phyloP scores from a whole-genome alignment of 1,140 invertebrate species.

The Panulirus ornatus region DNA sequence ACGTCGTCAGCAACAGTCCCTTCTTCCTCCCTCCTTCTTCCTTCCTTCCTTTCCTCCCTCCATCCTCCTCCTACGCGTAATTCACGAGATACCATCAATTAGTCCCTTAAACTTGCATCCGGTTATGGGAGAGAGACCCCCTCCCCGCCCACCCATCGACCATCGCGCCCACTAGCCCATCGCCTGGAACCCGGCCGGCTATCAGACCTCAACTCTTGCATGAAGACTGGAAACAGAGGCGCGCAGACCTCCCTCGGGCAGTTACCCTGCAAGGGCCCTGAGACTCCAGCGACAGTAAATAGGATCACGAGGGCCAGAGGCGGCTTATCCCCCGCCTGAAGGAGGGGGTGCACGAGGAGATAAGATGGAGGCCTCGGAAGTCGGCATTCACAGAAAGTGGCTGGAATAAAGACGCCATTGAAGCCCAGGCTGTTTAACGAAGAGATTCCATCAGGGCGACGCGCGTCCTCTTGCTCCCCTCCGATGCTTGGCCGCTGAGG shows the following conservation, averaged over 20 bases:
- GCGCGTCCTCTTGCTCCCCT: no score
- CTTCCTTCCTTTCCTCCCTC: neutral
- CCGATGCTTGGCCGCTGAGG: no score
- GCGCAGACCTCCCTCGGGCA: no score
- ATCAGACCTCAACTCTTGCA: neutral
- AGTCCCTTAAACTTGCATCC: neutral
- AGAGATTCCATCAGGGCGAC: neutral
- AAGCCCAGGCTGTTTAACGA: neutral
- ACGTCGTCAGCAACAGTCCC: no score
- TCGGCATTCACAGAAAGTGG: conserved; percentile 20
- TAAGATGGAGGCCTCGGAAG: conserved; percentile 21
- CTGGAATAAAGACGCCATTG: conserved; percentile 19
- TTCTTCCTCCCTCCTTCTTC: neutral
- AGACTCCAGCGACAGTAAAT: conserved; percentile 22
- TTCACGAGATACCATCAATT: neutral
- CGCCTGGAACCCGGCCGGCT: no score
- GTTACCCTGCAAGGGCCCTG: no score
- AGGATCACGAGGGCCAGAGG: conserved; percentile 35
- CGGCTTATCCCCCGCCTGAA: conserved; percentile 25
- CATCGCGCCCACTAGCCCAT: neutral
- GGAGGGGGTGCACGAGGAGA: conserved; percentile 3
- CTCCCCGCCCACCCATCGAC: neutral
- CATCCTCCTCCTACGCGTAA: neutral
- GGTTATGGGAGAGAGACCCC: no score
- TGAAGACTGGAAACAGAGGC: neutral